Percentiles rank a stretch among this genome's conserved stretches.
Conservation (phyloP, 1,140 invertebrate species). For the Spodoptera frugiperda region DNA sequence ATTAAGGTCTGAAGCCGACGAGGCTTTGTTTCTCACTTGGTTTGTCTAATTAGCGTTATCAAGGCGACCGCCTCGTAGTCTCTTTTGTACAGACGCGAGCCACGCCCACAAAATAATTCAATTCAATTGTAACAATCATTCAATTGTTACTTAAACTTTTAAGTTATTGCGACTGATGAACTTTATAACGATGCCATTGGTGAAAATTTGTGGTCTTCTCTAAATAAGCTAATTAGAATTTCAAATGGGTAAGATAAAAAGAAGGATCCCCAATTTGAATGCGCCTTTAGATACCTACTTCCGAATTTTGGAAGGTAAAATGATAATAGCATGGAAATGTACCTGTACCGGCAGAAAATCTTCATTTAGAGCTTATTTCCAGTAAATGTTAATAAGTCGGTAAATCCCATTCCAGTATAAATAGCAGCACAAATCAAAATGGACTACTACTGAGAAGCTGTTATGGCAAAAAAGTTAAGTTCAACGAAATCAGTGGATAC, state of each 20-base stretch:
- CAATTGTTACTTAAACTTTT: constrained; percentile 47
- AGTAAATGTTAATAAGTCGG: not conserved
- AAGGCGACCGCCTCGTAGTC: constrained; percentile 35
- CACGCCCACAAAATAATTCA: constrained; percentile 53
- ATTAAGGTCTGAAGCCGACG: constrained; percentile 43
- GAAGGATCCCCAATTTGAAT: not conserved
- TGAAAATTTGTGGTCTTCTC: not conserved
- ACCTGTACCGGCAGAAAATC: not conserved
- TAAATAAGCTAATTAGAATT: constrained; percentile 23
- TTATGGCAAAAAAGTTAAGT: too few relatives aligned
- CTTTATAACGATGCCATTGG: constrained; percentile 33
- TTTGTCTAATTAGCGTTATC: constrained; percentile 62
- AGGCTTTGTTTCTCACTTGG: constrained; percentile 56
- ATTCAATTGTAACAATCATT: too few relatives aligned
- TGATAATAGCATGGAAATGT: constrained; percentile 21
- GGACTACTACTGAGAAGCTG: not conserved
- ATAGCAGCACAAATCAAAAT: not conserved
- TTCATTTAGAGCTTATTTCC: not conserved
- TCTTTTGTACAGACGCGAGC: constrained; percentile 43
- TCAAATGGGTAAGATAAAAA: constrained; percentile 31
- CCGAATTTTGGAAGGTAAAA: constrained; percentile 11
- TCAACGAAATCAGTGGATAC: too few relatives aligned
- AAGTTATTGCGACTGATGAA: constrained; percentile 26
- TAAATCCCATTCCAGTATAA: not conserved
- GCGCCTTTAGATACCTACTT: not conserved